phyloP scores from a whole-genome alignment of 2,888 invertebrate genomes.

The Dolomedes plantarius region DNA sequence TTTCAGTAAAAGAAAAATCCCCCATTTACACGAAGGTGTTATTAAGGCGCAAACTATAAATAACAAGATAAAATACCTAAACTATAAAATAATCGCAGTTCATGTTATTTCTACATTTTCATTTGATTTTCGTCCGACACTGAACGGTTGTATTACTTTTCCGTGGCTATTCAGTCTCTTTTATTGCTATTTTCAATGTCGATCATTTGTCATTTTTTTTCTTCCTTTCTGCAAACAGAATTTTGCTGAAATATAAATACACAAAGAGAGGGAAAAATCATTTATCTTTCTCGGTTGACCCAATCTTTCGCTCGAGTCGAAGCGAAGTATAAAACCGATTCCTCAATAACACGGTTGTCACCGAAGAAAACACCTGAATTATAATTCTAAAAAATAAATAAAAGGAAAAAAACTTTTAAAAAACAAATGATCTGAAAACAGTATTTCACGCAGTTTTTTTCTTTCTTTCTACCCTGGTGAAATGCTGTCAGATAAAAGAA shows the following conservation, averaged over 20 bases:
- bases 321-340: conserved; percentile 36
- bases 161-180: conserved; percentile 25
- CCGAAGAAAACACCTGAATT: background rate
- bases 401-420: conserved; percentile 7
- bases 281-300: conserved; percentile 47
- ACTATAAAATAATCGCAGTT: no score
- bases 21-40: no score
- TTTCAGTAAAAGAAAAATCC: no score
- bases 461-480: conserved; percentile 24
- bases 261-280: conserved; percentile 50
- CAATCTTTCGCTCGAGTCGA: conserved; percentile 32
- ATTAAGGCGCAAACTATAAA: no score
- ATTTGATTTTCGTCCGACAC: no score
- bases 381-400: background rate
- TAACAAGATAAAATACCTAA: no score
- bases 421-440: conserved; percentile 64
- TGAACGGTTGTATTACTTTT: conserved; percentile 47
- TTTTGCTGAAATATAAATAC: background rate
- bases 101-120: no score
- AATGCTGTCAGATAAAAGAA: conserved; percentile 29
- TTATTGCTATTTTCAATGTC: conserved; percentile 64
- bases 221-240: background rate
- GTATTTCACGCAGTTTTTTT: conserved; percentile 32
- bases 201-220: conserved; percentile 55
- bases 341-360: conserved; percentile 3